A percentile compares a stretch with the other conserved stretches of the same genome.
Evolutionary conservation across 92 coral and sea anemone species (phyloP).

Genomic region (Paramuricea clavata): DNA sequence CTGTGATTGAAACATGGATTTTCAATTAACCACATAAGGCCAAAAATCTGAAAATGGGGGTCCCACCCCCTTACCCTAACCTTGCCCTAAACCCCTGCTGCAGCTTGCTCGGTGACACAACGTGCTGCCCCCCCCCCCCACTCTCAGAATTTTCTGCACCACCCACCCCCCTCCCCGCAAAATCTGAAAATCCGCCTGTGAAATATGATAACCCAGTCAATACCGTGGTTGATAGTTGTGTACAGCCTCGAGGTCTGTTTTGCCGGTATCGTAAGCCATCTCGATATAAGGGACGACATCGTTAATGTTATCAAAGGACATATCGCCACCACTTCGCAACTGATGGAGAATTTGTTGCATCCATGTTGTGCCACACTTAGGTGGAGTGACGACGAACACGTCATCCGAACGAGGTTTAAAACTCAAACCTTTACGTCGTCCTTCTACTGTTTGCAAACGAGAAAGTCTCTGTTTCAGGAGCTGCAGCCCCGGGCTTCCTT

Average conservation of each 20-base stretch:
- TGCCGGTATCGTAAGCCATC: not conserved
- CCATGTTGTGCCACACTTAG: not conserved
- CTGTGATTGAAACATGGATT: too few relatives aligned
- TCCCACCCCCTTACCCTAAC: too few relatives aligned
- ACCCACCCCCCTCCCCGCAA: too few relatives aligned
- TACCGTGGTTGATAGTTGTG: not conserved
- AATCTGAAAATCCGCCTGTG: too few relatives aligned
- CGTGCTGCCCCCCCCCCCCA: too few relatives aligned
- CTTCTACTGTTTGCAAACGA: not conserved
- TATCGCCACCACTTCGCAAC: conserved; percentile 25
- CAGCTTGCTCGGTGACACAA: too few relatives aligned
- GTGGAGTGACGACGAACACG: not conserved
- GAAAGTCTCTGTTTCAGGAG: not conserved
- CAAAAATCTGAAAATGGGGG: too few relatives aligned
- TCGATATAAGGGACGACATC: not conserved
- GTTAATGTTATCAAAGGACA: conserved; percentile 4
- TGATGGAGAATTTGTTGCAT: not conserved
- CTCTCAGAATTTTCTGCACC: too few relatives aligned
- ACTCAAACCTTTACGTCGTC: not conserved
- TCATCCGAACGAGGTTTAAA: conserved; percentile 45
- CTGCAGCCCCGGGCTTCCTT: not conserved
- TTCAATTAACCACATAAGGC: too few relatives aligned
- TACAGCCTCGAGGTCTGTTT: not conserved
- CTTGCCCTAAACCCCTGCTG: too few relatives aligned
- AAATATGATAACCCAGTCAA: too few relatives aligned